phyloP scores from a whole-genome alignment of 2,797 vertebrate genomes.

The Heliangelus exortis region DNA sequence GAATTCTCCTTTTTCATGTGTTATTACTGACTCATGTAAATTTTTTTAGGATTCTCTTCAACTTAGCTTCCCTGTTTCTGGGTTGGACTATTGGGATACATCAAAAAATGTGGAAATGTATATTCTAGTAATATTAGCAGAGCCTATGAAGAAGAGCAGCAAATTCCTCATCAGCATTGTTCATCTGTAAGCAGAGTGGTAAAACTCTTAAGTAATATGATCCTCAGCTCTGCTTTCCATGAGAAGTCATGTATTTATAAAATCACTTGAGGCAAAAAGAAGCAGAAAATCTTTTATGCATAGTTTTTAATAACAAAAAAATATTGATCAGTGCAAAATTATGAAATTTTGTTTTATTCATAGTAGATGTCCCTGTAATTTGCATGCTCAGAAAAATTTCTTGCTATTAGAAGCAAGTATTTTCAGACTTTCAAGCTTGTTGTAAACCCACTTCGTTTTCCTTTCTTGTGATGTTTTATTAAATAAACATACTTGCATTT shows the following conservation, averaged over 20 bases:
- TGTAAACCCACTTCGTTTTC: neutral
- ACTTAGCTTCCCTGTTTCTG: constrained; percentile 17
- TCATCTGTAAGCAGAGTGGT: constrained; percentile 18
- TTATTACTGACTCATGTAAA: constrained; percentile 39
- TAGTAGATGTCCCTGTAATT: neutral
- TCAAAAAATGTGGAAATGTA: constrained; percentile 62
- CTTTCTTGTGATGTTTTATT: neutral
- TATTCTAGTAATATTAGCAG: constrained; percentile 1
- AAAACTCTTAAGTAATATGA: constrained; percentile 33
- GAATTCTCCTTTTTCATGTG: constrained; percentile 45
- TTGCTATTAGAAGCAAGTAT: neutral
- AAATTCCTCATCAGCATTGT: constrained; percentile 20
- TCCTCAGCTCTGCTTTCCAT: neutral
- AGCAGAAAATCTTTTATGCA: neutral
- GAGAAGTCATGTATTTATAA: neutral
- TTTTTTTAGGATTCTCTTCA: constrained; percentile 47
- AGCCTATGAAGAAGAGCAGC: constrained; percentile 7
- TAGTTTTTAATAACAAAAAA: constrained; percentile 29
- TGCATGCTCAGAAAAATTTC: neutral
- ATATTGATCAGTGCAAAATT: neutral
- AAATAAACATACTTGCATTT: neutral
- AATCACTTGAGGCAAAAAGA: neutral
- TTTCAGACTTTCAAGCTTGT: neutral
- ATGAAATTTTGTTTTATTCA: neutral
- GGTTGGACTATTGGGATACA: neutral